Evolutionary conservation across 2,888 invertebrate species (phyloP), one percentile per base, ranked within the genome.

Genomic region (Plutella xylostella): DNA sequence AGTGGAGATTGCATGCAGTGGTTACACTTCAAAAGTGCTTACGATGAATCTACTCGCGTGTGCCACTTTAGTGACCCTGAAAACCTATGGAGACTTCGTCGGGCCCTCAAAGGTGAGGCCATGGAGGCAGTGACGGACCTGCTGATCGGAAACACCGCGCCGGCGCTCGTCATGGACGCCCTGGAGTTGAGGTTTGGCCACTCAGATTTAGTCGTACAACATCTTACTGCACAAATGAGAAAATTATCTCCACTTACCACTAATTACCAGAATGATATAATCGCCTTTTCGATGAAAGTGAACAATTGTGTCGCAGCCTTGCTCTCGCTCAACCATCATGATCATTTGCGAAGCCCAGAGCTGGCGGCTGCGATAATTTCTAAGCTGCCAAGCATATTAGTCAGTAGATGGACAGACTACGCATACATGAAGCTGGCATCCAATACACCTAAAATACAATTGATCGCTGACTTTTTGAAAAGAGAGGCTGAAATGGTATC

Each of bases 401-500:
- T 9, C 49, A 43, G 54, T 3, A 56, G 55, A 45, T 55, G 56
- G 55, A 15, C 55, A 6, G 58, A 60, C 30, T 58, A 57, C 37
- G 53, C 55, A 44, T 58, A 51, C 22, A n/a, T n/a, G n/a, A n/a
- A n/a, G n/a, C n/a, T n/a, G n/a, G n/a, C n/a, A n/a, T n/a, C n/a
- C n/a, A n/a, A n/a, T n/a, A n/a, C n/a, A n/a, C n/a, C n/a, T n/a
- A n/a, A n/a, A n/a, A n/a, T n/a, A n/a, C n/a, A n/a, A n/a, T n/a
- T n/a, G n/a, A n/a, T n/a, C n/a, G n/a, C n/a, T n/a, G n/a, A n/a
- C n/a, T n/a, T n/a, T n/a, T n/a, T n/a, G n/a, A n/a, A n/a, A n/a
- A n/a, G n/a, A n/a, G n/a, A n/a, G n/a, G n/a, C n/a, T n/a, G n/a
- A n/a, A n/a, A n/a, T n/a, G n/a, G n/a, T n/a, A n/a, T n/a, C n/a